Evolutionary conservation across 2,797 vertebrate genomes (phyloP).

Genomic region (Lepus townsendii): DNA sequence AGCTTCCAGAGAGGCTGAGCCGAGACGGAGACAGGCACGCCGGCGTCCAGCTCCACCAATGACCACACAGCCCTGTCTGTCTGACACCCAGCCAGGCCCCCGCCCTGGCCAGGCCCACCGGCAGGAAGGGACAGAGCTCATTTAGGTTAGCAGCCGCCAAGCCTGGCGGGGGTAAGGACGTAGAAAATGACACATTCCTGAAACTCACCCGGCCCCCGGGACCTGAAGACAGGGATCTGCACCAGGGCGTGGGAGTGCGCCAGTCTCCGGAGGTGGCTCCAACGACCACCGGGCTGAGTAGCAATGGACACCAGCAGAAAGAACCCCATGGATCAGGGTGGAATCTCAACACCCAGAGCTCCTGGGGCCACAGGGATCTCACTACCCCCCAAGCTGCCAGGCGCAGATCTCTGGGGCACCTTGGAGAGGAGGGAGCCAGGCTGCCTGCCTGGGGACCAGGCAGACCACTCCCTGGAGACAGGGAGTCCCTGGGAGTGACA

Average conservation of each 20-base stretch:
- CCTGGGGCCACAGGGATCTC: background rate
- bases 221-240: background rate
- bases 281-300: background rate
- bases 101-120: background rate
- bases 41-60: background rate
- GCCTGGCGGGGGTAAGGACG: background rate
- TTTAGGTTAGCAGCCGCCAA: background rate
- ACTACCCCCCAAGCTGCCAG: background rate
- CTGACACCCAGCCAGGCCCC: background rate
- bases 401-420: background rate
- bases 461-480: background rate
- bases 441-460: background rate
- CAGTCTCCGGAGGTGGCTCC: background rate
- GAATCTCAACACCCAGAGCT: background rate
- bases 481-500: background rate
- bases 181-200: background rate
- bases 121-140: slow-evolving; percentile 1
- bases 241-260: background rate
- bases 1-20: slow-evolving; percentile 59
- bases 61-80: background rate
- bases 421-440: background rate
- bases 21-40: slow-evolving; percentile 40
- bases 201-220: background rate
- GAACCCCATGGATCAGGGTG: background rate
- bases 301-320: background rate